Evolutionary conservation across 1,140 invertebrate species (phyloP).

Genomic region (Meloidogyne floridensis): DNA sequence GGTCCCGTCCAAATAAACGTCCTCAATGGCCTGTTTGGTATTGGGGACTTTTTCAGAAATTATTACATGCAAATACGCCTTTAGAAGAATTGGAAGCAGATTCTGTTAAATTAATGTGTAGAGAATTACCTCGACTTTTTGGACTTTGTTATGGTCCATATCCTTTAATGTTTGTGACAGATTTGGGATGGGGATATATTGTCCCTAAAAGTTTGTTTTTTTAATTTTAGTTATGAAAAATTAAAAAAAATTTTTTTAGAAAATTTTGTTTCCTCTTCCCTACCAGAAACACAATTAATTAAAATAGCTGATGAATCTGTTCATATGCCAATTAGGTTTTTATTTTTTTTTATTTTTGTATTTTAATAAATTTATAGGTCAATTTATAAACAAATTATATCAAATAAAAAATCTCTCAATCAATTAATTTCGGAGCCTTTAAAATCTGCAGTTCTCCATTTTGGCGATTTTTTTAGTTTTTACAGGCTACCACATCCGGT

Average conservation of each 20-base stretch:
- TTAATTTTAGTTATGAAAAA: neutral
- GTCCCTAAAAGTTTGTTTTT: conserved; percentile 43
- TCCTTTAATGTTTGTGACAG: conserved; percentile 50
- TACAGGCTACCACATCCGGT: conserved; percentile 59
- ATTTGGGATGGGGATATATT: conserved; percentile 62
- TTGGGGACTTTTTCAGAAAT: conserved; percentile 44
- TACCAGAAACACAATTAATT: conserved; percentile 1
- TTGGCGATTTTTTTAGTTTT: conserved; percentile 47
- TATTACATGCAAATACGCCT: conserved; percentile 22
- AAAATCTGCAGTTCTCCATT: neutral
- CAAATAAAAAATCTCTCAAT: conserved; percentile 25
- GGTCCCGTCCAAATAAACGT: conserved; percentile 34
- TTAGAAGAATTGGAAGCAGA: conserved; percentile 33
- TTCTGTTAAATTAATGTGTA: conserved; percentile 42
- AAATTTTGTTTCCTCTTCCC: neutral
- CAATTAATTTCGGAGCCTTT: conserved; percentile 16
- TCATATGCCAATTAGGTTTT: neutral
- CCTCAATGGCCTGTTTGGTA: conserved; percentile 43
- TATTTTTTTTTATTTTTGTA: neutral
- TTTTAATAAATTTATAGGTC: conserved; percentile 24
- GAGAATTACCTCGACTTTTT: conserved; percentile 55
- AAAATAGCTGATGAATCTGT: neutral
- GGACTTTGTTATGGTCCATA: conserved; percentile 57
- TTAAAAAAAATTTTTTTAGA: conserved; percentile 3
- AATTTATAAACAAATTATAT: conserved; percentile 45